These are phyloP conservation scores for Manduca sexta DNA, from an alignment of 1,140 invertebrate genomes.

Conservation along the genomic window DNA sequence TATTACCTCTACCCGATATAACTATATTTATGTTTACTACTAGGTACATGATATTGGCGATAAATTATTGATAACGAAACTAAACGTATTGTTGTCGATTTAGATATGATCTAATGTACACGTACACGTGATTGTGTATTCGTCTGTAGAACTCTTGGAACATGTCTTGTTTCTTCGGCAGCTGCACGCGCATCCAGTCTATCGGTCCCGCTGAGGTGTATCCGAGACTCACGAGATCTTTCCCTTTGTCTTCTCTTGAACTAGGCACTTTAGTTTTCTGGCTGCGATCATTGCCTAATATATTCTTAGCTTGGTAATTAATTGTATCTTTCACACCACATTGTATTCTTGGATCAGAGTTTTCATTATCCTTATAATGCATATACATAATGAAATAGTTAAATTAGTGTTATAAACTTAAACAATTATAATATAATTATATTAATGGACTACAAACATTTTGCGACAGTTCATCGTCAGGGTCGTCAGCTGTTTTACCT, in stretches of 20 bases:
- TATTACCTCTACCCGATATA: too few species aligned
- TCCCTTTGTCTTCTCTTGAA: constrained; percentile 27
- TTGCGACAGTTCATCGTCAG: constrained; percentile 24
- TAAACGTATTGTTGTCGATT: too few species aligned
- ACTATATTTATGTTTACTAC: too few species aligned
- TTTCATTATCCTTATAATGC: constrained; percentile 19
- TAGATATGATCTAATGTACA: too few species aligned
- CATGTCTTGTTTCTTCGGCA: constrained; percentile 76
- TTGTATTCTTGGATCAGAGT: constrained; percentile 26
- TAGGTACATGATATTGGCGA: too few species aligned
- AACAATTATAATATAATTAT: constrained; percentile 1
- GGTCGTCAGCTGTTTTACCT: constrained; percentile 45
- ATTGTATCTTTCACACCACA: constrained; percentile 25
- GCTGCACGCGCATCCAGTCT: constrained; percentile 72
- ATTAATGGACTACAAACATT: constrained; percentile 14
- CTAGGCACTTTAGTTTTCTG: constrained; percentile 20
- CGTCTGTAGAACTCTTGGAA: constrained; percentile 74
- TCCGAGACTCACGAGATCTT: constrained; percentile 44
- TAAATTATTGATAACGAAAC: too few species aligned
- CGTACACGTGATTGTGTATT: constrained; percentile 74
- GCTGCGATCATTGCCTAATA: constrained; percentile 13
- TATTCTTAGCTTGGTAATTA: constrained; percentile 17
- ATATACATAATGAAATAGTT: background rate
- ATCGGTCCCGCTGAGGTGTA: constrained; percentile 59
- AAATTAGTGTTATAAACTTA: background rate